These are phyloP conservation scores for Drosophila arawakana DNA, from an alignment of 1,140 invertebrate genomes.

Conservation along the genomic window DNA sequence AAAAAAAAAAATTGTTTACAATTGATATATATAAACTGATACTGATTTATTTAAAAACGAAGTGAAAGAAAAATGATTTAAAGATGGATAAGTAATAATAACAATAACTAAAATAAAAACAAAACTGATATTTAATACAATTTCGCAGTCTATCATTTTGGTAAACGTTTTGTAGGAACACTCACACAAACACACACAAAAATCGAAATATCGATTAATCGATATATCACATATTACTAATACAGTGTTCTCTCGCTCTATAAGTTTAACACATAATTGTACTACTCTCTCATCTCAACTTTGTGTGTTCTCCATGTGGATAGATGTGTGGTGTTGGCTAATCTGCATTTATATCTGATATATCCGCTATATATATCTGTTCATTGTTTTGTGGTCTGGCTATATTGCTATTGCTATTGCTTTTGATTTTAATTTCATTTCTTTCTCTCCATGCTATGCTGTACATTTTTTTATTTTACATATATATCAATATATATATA, in stretches of 20 bases:
- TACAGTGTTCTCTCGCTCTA: slow-evolving; percentile 8
- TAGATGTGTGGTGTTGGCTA: slow-evolving; percentile 18
- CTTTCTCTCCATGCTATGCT: slow-evolving; percentile 35
- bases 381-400: slow-evolving; percentile 29
- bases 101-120: slow-evolving; percentile 76
- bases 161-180: slow-evolving; percentile 6
- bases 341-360: neutral
- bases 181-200: slow-evolving; percentile 10
- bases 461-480: slow-evolving; percentile 25
- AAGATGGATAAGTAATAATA: slow-evolving; percentile 65
- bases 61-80: slow-evolving; percentile 47
- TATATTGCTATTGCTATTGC: slow-evolving; percentile 24
- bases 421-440: slow-evolving; percentile 41
- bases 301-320: slow-evolving; percentile 31
- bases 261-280: slow-evolving; percentile 6
- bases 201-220: neutral
- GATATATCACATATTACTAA: slow-evolving; percentile 5
- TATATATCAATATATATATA: slow-evolving; percentile 10
- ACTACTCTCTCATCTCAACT: slow-evolving; percentile 4
- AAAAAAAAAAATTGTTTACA: slow-evolving; percentile 69
- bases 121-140: slow-evolving; percentile 81
- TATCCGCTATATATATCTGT: slow-evolving; percentile 19
- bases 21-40: slow-evolving; percentile 61
- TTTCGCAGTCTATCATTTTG: slow-evolving; percentile 64
- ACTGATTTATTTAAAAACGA: slow-evolving; percentile 31